Evolutionary conservation across 2,888 invertebrate genomes (phyloP), one percentile per base, ranked within the genome.

Genomic region (Stomorhina lunata): DNA sequence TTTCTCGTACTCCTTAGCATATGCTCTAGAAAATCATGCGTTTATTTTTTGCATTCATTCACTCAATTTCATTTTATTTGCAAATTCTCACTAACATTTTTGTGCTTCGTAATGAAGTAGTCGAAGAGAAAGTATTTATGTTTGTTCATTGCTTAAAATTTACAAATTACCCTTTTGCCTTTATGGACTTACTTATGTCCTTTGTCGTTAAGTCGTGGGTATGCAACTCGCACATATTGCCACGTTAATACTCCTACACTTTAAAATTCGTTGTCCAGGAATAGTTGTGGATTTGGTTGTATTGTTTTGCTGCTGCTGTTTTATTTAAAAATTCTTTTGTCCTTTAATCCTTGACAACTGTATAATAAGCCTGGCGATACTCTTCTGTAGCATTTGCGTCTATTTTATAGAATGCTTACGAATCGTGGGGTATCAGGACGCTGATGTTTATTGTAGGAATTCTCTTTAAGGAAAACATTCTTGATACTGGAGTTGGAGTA

Each of bases 271-370:
- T 75, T 57, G 17, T n/a, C 50, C 22, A 20, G 29, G 25, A 48
- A 69, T 66, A 40, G 72, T 72, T 79, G 63, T 61, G 65, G 45
- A 65, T 37, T 48, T 79, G 48, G 9, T 48, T 71, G 59, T 29
- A 5, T 34, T 34, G 57, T 57, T 76, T 57, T 63, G 10, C 50
- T 73, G 73, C 32, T 66, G 9, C 27, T 80, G 61, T 61, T 63
- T 69, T 22, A 53, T 75, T 75, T 71, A 59, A 78, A 82, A 82
- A 75, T 75, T 82, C 82, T 69, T 82, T 82, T 79, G 78, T 79
- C 75, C 75, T 81, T 82, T 79, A 79, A 82, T 82, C 82, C 75
- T 75, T 75, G 79, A 71, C 78, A 82, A 82, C 78, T 69, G 73
- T 69, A 57, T 73, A 34, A 9, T 59, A 25, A 53, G 10, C 50